These are phyloP conservation scores for Euborellia annulipes DNA, from an alignment of 1,140 invertebrate species.

Conservation along the genomic window DNA sequence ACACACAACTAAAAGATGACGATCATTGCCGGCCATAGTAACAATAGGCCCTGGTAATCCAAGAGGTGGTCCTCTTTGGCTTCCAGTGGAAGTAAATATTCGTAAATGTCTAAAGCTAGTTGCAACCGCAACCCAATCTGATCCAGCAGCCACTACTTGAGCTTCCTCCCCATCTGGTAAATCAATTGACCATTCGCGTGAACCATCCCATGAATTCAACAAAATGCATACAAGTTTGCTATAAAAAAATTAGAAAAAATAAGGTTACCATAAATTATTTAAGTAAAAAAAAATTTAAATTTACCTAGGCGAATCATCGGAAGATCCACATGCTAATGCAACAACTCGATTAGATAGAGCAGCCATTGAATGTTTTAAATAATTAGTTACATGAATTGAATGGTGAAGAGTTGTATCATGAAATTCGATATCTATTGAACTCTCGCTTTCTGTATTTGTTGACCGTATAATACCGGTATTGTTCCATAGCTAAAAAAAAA, in stretches of 20 bases:
- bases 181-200: slow-evolving; percentile 74
- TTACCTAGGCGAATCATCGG: slow-evolving; percentile 36
- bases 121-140: slow-evolving; percentile 58
- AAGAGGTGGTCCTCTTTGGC: slow-evolving; percentile 62
- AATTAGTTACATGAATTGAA: slow-evolving; percentile 75
- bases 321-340: slow-evolving; percentile 53
- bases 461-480: slow-evolving; percentile 63
- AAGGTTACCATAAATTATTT: not conserved
- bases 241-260: slow-evolving; percentile 12
- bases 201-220: slow-evolving; percentile 54
- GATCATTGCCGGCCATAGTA: slow-evolving; percentile 45
- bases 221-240: slow-evolving; percentile 61
- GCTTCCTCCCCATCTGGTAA: slow-evolving; percentile 63
- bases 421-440: slow-evolving; percentile 87
- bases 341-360: slow-evolving; percentile 63
- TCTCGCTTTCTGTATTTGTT: slow-evolving; percentile 51
- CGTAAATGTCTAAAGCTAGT: slow-evolving; percentile 57
- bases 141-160: slow-evolving; percentile 50
- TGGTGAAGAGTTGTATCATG: slow-evolving; percentile 83
- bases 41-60: slow-evolving; percentile 55
- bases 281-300: slow-evolving; percentile 7
- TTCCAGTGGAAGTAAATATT: slow-evolving; percentile 69
- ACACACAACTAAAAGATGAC: slow-evolving; percentile 60
- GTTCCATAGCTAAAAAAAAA: slow-evolving; percentile 55
- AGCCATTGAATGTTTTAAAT: slow-evolving; percentile 63